phyloP scores from a whole-genome alignment of 1,140 invertebrate genomes.

The Phymastichus coffea region DNA sequence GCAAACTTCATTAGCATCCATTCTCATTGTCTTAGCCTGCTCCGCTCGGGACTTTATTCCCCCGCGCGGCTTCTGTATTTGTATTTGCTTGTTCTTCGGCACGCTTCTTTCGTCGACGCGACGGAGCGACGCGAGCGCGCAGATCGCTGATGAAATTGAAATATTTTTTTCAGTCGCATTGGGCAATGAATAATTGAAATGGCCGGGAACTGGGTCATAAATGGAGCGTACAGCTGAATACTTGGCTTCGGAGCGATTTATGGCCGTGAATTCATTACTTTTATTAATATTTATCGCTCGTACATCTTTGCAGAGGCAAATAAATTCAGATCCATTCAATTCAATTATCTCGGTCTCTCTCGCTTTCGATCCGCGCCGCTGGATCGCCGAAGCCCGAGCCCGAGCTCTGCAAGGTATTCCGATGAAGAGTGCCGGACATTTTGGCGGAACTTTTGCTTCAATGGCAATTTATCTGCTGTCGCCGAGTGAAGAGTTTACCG shows the following conservation, averaged over 20 bases:
- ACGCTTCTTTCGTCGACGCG: background rate
- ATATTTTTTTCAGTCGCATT: too few species aligned
- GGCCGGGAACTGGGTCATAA: too few species aligned
- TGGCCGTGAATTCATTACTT: too few species aligned
- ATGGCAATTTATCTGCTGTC: background rate
- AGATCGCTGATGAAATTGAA: too few species aligned
- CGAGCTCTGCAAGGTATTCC: background rate
- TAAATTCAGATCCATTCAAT: background rate
- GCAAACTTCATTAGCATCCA: conserved; percentile 20
- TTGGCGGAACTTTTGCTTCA: background rate
- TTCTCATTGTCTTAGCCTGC: conserved; percentile 16
- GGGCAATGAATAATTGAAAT: too few species aligned
- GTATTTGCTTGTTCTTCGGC: background rate
- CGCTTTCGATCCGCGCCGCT: background rate
- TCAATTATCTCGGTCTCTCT: background rate
- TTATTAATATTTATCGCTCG: too few species aligned
- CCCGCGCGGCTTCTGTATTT: background rate
- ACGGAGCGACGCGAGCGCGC: too few species aligned
- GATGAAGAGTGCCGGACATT: background rate
- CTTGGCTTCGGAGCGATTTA: too few species aligned
- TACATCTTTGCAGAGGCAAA: too few species aligned
- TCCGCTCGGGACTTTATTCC: background rate
- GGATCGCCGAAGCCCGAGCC: too few species aligned
- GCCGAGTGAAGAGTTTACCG: background rate
- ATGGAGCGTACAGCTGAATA: too few species aligned